Evolutionary conservation across 1,140 invertebrate species (phyloP), one percentile per base, ranked within the genome.

Genomic region (Chelonus insularis): DNA sequence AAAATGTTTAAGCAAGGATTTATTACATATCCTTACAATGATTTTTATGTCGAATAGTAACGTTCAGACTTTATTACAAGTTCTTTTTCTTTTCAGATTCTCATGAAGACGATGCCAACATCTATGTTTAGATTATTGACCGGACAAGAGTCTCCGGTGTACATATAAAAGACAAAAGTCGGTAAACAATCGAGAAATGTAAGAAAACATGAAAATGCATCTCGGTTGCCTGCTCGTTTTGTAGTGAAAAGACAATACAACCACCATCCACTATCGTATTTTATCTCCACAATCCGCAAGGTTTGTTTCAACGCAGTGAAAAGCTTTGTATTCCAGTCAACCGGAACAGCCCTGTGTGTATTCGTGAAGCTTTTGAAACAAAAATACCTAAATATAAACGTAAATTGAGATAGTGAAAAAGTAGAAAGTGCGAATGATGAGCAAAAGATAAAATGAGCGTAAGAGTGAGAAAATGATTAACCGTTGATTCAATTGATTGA

Each of bases 81-180:
- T 21, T 34, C 12, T 45, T 57, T 45, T 7, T 36, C 41, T 23
- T 87, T 89, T 18, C 85, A 98, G 95, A 99, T 99, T 72, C 86
- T 98, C 65, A 99, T 99, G 97, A 99, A 98, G 83, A 99, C 97
- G 51, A 99, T 99, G 97, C 97, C 97, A 64, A 99, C 97, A 61
- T 99, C 97, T 52, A 99, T 99, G 94, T 99, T 98, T 85, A 89
- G 97, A 72, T 85, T 99, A 76, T 84, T 99, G 74, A 99, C 97
- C 61, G 97, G 97, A 59, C 97, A 99, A 84, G 97, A 99, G 84
- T 95, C 95, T 76, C 97, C 97, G 69, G 93, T 98, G 82, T 99
- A 98, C 83, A 98, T 99, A 84, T 93, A 91, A 90, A 55, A 37
- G 16, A 59, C 20, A 39, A 20, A 59, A 50, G 48, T 29, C 8